A percentile compares a stretch with the other conserved stretches of the same genome.
These are phyloP conservation scores for Pachypanchax playfairii DNA, from an alignment of 2,113 vertebrate species.

Conservation along the genomic window DNA sequence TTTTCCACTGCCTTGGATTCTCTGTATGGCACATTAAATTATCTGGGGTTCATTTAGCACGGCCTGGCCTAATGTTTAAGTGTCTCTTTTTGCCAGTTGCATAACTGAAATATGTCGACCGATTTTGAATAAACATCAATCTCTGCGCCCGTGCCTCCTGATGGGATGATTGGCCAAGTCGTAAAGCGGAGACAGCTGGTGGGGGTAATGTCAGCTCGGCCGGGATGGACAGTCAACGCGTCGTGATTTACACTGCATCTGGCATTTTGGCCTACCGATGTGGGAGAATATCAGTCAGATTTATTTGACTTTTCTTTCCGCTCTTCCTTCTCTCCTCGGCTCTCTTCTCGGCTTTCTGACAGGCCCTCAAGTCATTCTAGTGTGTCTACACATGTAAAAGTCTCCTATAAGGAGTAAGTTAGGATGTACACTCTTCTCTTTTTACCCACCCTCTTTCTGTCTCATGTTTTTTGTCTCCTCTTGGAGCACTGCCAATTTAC, in stretches of 20 bases:
- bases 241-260: slow-evolving; percentile 80
- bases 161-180: slow-evolving; percentile 76
- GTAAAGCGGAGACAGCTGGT: slow-evolving; percentile 75
- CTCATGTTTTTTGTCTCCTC: slow-evolving; percentile 37
- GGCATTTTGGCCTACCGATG: slow-evolving; percentile 76
- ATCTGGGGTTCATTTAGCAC: slow-evolving; percentile 58
- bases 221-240: slow-evolving; percentile 70
- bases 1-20: slow-evolving; percentile 43
- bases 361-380: slow-evolving; percentile 79
- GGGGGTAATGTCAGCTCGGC: slow-evolving; percentile 74
- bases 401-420: slow-evolving; percentile 67
- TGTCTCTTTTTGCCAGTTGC: slow-evolving; percentile 71
- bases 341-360: slow-evolving; percentile 72
- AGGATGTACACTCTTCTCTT: slow-evolving; percentile 40
- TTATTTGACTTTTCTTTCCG: slow-evolving; percentile 79
- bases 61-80: slow-evolving; percentile 72
- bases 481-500: slow-evolving; percentile 74
- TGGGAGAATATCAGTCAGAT: slow-evolving; percentile 81
- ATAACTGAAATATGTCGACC: slow-evolving; percentile 78
- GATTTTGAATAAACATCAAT: slow-evolving; percentile 83
- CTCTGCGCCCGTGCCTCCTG: slow-evolving; percentile 55
- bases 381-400: slow-evolving; percentile 77
- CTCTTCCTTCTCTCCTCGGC: slow-evolving; percentile 53
- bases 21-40: slow-evolving; percentile 66
- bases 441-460: slow-evolving; percentile 10